These are phyloP conservation scores for Ochropacha duplaris DNA, from an alignment of 2,888 invertebrate species.

Conservation along the genomic window DNA sequence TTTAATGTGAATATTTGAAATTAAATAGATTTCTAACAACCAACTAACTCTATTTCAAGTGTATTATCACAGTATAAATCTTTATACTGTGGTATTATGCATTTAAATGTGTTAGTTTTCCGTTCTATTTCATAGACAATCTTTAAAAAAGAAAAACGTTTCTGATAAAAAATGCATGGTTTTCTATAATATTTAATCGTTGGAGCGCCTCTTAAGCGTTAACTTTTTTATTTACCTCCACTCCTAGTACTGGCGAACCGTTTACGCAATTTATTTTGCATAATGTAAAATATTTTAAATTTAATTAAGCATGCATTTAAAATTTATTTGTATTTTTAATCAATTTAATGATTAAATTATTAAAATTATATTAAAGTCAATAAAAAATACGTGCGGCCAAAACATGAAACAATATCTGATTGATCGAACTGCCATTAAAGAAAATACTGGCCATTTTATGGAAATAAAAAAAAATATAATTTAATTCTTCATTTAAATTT, in stretches of 20 bases:
- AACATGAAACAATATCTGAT: no score
- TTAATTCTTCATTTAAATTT: no score
- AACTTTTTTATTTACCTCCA: conserved; percentile 34
- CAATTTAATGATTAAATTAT: no score
- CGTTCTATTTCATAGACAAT: conserved; percentile 12
- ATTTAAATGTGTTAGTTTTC: conserved; percentile 9
- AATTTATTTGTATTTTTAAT: conserved; percentile 25
- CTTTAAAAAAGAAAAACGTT: conserved; percentile 20
- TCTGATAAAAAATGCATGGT: conserved; percentile 36
- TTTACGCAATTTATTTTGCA: conserved; percentile 22
- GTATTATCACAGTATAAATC: conserved; percentile 3
- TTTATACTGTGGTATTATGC: no score
- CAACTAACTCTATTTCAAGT: conserved; percentile 7
- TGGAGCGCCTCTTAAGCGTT: conserved; percentile 13
- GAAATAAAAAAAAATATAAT: no score
- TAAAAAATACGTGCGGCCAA: no score
- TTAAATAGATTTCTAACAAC: background rate
- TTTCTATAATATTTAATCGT: conserved; percentile 28
- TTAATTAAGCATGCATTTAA: conserved; percentile 13
- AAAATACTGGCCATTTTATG: no score
- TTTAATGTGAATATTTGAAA: background rate
- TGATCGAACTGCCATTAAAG: no score
- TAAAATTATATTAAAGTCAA: background rate
- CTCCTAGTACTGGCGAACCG: conserved; percentile 12
- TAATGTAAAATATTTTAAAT: conserved; percentile 25